A percentile compares a stretch with the other conserved stretches of the same genome.
phyloP scores from a whole-genome alignment of 2,888 invertebrate species.

The Microplitis deprimator region DNA sequence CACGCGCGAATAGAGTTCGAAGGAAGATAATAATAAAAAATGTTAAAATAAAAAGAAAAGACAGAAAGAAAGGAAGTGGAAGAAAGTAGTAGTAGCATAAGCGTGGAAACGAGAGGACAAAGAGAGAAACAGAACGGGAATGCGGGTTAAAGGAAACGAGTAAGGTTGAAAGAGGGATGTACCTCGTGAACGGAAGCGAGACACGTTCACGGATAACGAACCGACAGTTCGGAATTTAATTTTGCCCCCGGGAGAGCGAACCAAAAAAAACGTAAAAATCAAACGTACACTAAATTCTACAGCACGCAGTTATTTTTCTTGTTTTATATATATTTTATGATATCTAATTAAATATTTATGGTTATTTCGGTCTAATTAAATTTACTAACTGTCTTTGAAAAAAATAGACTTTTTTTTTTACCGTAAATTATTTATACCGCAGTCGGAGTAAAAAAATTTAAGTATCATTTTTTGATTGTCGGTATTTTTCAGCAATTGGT shows the following conservation, averaged over 20 bases:
- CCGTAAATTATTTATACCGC: no score
- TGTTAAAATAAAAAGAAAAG: not conserved
- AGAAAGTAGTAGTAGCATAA: conserved; percentile 16
- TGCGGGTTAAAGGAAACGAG: conserved; percentile 16
- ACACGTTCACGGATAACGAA: conserved; percentile 53
- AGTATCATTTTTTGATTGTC: no score
- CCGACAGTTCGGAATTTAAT: conserved; percentile 52
- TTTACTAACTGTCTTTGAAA: not conserved
- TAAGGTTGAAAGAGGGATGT: conserved; percentile 42
- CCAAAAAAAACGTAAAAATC: not conserved
- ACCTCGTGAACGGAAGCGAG: conserved; percentile 46
- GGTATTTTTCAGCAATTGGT: no score
- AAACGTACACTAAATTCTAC: not conserved
- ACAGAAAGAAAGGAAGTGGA: conserved; percentile 19
- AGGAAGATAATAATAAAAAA: conserved; percentile 2
- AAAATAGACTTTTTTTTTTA: no score
- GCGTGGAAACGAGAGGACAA: conserved; percentile 1
- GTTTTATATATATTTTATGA: not conserved
- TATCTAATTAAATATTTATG: not conserved
- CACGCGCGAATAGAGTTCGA: not conserved
- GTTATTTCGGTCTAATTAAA: not conserved
- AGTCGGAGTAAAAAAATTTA: no score
- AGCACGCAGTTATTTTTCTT: not conserved
- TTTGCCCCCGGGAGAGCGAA: conserved; percentile 38
- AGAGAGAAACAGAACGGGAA: conserved; percentile 9